These are phyloP conservation scores for Rhea pennata DNA, from an alignment of 2,113 vertebrate genomes.

Conservation along the genomic window DNA sequence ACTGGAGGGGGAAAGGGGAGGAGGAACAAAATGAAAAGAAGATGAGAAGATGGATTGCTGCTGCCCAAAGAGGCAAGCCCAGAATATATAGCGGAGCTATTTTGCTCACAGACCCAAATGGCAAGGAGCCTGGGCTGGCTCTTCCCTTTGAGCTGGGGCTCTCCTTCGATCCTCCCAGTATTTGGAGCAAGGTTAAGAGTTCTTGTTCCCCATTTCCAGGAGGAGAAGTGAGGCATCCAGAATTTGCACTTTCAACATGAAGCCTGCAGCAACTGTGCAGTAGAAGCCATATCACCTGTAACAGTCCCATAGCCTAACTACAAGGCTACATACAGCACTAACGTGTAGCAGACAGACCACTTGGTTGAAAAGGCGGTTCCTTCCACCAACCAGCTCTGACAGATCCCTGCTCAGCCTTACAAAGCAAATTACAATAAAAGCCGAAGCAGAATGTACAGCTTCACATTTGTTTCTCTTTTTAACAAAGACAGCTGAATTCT, in stretches of 20 bases:
- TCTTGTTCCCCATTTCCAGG: background rate
- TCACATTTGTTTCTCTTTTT: slow-evolving; percentile 15
- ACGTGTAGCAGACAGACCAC: background rate
- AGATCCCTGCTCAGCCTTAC: background rate
- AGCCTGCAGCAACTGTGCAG: background rate
- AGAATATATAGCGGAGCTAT: background rate
- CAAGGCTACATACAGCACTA: background rate
- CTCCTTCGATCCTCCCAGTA: background rate
- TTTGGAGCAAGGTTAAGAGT: background rate
- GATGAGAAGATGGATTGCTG: background rate
- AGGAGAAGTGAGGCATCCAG: background rate
- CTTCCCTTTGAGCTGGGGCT: slow-evolving; percentile 9
- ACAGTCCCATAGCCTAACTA: background rate
- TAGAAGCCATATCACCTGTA: background rate
- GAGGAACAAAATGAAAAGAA: background rate
- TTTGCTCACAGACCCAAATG: background rate
- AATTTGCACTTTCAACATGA: background rate
- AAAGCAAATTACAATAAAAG: slow-evolving; percentile 37
- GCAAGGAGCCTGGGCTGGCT: background rate
- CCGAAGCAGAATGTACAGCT: background rate
- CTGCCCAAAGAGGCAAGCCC: background rate
- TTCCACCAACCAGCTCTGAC: background rate
- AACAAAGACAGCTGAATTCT: background rate
- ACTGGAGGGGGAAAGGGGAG: background rate
- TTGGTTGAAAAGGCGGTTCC: background rate